Conservation (phyloP, 53 echinoderm and acorn worm genomes). For the Glandiceps talaboti region DNA sequence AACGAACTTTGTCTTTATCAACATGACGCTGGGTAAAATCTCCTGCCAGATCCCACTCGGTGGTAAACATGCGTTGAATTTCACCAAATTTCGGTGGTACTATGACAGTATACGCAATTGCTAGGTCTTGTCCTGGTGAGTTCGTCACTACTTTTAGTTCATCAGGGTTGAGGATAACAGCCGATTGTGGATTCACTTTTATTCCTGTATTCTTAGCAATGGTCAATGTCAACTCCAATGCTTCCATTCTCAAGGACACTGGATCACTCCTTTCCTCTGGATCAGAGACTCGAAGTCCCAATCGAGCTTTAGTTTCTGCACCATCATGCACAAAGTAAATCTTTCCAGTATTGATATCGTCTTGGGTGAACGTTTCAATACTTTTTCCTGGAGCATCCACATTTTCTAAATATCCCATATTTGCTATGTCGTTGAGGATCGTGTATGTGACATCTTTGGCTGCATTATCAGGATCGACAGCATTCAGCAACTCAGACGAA, state of each 20-base stretch:
- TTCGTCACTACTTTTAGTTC: slow-evolving; percentile 54
- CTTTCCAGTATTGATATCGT: slow-evolving; percentile 42
- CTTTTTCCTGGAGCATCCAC: slow-evolving; percentile 17
- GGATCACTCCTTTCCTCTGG: slow-evolving; percentile 44
- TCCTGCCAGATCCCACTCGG: slow-evolving; percentile 37
- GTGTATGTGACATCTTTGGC: slow-evolving; percentile 42
- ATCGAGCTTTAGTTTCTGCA: slow-evolving; percentile 53
- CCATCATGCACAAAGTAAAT: slow-evolving; percentile 80
- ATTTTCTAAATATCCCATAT: slow-evolving; percentile 70
- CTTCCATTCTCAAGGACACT: slow-evolving; percentile 78
- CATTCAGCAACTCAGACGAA: slow-evolving; percentile 31
- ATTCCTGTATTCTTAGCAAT: slow-evolving; percentile 36
- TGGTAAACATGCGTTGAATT: slow-evolving; percentile 39
- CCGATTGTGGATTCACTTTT: slow-evolving; percentile 51
- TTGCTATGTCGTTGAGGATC: slow-evolving; percentile 51
- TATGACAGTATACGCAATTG: slow-evolving; percentile 32
- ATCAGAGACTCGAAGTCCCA: slow-evolving; percentile 63
- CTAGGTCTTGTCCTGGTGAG: slow-evolving; percentile 53
- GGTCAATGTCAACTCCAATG: slow-evolving; percentile 34
- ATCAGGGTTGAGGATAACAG: slow-evolving; percentile 26
- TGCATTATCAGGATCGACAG: slow-evolving; percentile 65
- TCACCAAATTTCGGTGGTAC: slow-evolving; percentile 56
- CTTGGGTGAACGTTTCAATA: slow-evolving; percentile 58
- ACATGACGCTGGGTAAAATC: slow-evolving; percentile 60
- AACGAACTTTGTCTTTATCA: slow-evolving; percentile 29